phyloP scores from a whole-genome alignment of 2,797 vertebrate genomes.

The Numenius phaeopus region DNA sequence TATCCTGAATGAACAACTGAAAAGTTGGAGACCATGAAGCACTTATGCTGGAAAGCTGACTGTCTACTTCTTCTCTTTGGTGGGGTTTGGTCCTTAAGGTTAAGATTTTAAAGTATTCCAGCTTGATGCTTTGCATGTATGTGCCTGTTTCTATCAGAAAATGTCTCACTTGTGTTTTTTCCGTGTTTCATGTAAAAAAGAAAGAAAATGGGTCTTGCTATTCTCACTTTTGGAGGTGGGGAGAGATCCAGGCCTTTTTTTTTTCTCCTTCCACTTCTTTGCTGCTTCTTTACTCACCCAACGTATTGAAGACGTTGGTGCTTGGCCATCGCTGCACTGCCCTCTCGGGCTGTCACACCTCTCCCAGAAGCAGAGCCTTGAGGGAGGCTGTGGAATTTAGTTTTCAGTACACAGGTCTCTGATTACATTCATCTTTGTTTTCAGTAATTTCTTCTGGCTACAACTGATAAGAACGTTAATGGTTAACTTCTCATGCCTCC shows the following conservation, averaged over 20 bases:
- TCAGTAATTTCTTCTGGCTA: background rate
- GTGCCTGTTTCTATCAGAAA: conserved; percentile 64
- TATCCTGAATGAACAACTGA: conserved; percentile 70
- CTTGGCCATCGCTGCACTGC: background rate
- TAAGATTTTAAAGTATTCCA: conserved; percentile 62
- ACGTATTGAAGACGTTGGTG: background rate
- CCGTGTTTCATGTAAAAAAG: conserved; percentile 58
- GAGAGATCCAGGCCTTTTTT: background rate
- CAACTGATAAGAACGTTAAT: background rate
- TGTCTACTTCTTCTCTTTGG: conserved; percentile 69
- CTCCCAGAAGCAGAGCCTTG: background rate
- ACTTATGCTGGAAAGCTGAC: conserved; percentile 63
- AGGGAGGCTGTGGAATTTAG: background rate
- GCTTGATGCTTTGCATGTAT: conserved; percentile 66
- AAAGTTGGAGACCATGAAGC: conserved; percentile 70
- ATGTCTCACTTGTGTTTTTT: conserved; percentile 70
- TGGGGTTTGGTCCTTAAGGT: conserved; percentile 73
- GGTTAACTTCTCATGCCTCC: background rate
- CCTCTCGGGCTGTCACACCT: background rate
- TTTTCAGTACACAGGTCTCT: background rate
- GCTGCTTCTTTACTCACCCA: background rate
- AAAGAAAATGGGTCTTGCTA: conserved; percentile 48
- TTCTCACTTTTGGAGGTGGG: conserved; percentile 51
- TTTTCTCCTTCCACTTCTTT: background rate
- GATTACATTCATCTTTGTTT: background rate